Conservation (phyloP, 2,113 vertebrate genomes). For the Conger conger region DNA sequence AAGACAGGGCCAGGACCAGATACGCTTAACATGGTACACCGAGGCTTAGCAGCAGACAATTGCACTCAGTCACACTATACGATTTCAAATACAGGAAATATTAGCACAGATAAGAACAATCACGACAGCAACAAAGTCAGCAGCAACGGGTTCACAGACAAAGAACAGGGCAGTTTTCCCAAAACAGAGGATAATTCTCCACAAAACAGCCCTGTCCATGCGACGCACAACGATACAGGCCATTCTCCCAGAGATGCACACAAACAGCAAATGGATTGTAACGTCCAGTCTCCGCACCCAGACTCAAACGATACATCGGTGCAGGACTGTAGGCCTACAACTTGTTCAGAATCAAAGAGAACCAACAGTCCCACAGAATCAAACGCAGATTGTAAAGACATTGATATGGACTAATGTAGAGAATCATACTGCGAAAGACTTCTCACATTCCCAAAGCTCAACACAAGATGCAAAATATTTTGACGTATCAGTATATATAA, state of each 20-base stretch:
- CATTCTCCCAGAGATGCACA: conserved; percentile 58
- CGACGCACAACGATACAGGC: conserved; percentile 49
- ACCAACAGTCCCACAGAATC: conserved; percentile 63
- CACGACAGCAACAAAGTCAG: conserved; percentile 41
- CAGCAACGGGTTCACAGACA: conserved; percentile 47
- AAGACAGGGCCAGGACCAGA: conserved; percentile 67
- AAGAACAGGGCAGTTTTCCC: conserved; percentile 48
- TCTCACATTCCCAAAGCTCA: conserved; percentile 69
- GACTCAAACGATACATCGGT: conserved; percentile 68
- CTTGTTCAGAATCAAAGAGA: conserved; percentile 60
- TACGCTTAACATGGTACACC: conserved; percentile 55
- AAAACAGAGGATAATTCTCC: conserved; percentile 59
- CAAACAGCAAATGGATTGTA: conserved; percentile 57
- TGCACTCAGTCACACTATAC: conserved; percentile 29
- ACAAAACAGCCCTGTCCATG: conserved; percentile 56
- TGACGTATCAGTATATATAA: conserved; percentile 52
- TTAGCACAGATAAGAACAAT: conserved; percentile 43
- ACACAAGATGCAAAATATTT: conserved; percentile 46
- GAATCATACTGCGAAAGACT: conserved; percentile 44
- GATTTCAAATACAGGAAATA: conserved; percentile 48
- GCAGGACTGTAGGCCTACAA: conserved; percentile 60
- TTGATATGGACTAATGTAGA: conserved; percentile 84
- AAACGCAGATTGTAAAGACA: conserved; percentile 76
- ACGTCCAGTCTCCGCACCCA: conserved; percentile 56
- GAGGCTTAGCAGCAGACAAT: conserved; percentile 53